These are phyloP conservation scores for Colletes latitarsis DNA, from an alignment of 1,140 invertebrate species.

Conservation along the genomic window DNA sequence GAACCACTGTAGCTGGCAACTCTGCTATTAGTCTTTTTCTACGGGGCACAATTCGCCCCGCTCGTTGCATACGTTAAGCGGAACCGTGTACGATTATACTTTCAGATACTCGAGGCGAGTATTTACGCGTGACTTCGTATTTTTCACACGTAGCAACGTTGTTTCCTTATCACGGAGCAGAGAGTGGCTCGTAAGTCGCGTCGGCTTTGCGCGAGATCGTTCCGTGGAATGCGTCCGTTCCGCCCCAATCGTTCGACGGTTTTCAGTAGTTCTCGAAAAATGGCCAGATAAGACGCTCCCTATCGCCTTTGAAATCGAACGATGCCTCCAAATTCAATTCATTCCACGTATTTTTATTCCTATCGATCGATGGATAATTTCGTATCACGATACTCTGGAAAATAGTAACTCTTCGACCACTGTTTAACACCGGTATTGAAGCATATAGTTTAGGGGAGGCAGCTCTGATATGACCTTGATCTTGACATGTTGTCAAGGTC, in stretches of 20 bases:
- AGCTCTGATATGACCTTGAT: too few relatives aligned
- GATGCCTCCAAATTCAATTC: neutral
- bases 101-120: slow-evolving; percentile 8
- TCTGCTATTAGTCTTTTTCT: neutral
- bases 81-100: slow-evolving; percentile 38
- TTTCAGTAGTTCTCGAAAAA: neutral
- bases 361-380: too few relatives aligned
- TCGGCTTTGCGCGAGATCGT: slow-evolving; percentile 21
- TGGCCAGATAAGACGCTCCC: neutral
- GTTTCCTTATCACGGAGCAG: slow-evolving; percentile 29
- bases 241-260: neutral
- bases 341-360: neutral
- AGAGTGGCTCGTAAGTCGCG: slow-evolving; percentile 27
- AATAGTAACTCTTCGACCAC: too few relatives aligned
- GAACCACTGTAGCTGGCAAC: too few relatives aligned
- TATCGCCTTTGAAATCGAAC: neutral
- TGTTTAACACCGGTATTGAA: too few relatives aligned
- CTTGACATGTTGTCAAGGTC: too few relatives aligned
- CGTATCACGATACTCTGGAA: too few relatives aligned
- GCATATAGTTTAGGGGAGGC: too few relatives aligned
- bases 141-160: slow-evolving; percentile 36
- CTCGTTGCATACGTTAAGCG: too few relatives aligned
- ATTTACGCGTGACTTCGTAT: slow-evolving; percentile 6
- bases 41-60: neutral
- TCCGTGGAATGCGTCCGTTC: slow-evolving; percentile 6